phyloP scores from a whole-genome alignment of 2,113 vertebrate genomes.

The Hippocampus zosterae region DNA sequence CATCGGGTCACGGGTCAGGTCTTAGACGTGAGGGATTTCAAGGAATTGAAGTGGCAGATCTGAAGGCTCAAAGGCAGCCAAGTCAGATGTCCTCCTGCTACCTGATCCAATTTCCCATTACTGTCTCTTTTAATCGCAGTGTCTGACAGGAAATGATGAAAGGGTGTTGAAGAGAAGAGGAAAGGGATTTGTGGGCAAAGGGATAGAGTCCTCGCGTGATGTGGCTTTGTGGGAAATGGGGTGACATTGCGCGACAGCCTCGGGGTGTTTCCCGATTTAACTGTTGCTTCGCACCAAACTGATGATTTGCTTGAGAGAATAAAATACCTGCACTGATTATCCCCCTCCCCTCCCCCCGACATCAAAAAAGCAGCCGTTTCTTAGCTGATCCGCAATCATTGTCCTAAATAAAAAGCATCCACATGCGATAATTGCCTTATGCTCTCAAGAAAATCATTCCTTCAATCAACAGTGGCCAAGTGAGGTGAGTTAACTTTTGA shows the following conservation, averaged over 20 bases:
- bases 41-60: slow-evolving; percentile 20
- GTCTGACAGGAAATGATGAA: slow-evolving; percentile 51
- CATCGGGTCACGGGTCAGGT: slow-evolving; percentile 9
- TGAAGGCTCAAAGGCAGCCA: slow-evolving; percentile 30
- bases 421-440: neutral
- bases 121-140: slow-evolving; percentile 53
- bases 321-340: neutral
- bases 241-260: slow-evolving; percentile 37
- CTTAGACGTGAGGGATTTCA: slow-evolving; percentile 17
- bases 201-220: slow-evolving; percentile 27
- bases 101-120: slow-evolving; percentile 58
- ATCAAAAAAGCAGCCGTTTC: neutral
- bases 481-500: neutral
- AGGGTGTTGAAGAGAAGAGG: slow-evolving; percentile 33
- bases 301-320: slow-evolving; percentile 15
- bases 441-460: neutral
- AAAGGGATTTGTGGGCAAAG: slow-evolving; percentile 45
- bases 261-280: slow-evolving; percentile 20
- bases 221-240: slow-evolving; percentile 45
- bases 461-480: neutral
- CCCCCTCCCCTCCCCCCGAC: neutral
- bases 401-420: neutral
- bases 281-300: slow-evolving; percentile 41
- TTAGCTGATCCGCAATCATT: neutral
- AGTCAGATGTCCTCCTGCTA: slow-evolving; percentile 51